phyloP scores from a whole-genome alignment of 2,888 invertebrate genomes.

The Prenolepis imparis region DNA sequence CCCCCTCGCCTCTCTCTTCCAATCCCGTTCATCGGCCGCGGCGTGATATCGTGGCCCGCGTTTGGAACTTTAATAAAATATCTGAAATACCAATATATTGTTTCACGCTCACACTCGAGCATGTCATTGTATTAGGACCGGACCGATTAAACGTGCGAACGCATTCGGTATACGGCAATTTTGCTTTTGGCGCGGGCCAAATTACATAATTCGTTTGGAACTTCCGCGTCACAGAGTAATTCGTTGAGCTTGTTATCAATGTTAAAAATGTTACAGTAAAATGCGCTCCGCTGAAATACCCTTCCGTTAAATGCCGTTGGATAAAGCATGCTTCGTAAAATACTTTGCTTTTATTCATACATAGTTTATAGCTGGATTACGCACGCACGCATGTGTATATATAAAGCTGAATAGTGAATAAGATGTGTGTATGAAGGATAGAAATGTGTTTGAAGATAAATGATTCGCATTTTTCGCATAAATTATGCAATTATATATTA shows the following conservation, averaged over 20 bases:
- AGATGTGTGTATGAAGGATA: not conserved
- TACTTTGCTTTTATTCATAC: conserved; percentile 33
- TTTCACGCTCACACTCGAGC: conserved; percentile 73
- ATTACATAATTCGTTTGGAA: conserved; percentile 52
- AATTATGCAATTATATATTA: conserved; percentile 6
- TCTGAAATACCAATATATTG: conserved; percentile 84
- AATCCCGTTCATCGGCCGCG: conserved; percentile 51
- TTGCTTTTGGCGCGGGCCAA: conserved; percentile 36
- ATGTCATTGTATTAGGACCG: conserved; percentile 64
- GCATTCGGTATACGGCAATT: conserved; percentile 53
- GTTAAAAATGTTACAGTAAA: conserved; percentile 51
- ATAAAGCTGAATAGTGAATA: not conserved
- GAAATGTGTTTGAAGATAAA: conserved; percentile 1
- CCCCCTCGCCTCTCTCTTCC: conserved; percentile 48
- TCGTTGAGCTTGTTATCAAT: conserved; percentile 45
- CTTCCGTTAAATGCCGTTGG: conserved; percentile 6
- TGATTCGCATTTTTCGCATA: not conserved
- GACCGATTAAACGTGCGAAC: conserved; percentile 52
- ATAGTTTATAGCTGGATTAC: conserved; percentile 13
- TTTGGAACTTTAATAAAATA: conserved; percentile 84
- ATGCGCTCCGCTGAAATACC: conserved; percentile 31
- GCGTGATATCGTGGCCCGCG: conserved; percentile 73
- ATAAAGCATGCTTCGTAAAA: conserved; percentile 39
- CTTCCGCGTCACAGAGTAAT: conserved; percentile 49
- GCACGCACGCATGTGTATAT: not conserved